These are phyloP conservation scores for Rhagoletis pomonella DNA, from an alignment of 1,140 invertebrate species.

Conservation along the genomic window DNA sequence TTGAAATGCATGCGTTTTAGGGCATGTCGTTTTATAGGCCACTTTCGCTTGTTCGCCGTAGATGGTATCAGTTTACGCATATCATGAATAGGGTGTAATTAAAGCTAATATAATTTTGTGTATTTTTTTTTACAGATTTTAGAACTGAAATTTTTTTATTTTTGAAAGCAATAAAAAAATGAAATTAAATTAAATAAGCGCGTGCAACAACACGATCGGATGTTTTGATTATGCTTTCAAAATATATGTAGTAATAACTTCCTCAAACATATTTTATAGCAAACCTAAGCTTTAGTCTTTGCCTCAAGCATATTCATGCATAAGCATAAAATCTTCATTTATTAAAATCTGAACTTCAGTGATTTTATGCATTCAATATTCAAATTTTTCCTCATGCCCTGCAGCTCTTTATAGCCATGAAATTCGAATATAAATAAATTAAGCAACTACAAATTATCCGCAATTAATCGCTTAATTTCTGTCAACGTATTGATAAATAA, in stretches of 20 bases:
- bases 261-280: too few species aligned
- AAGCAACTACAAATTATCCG: conserved; percentile 26
- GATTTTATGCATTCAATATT: too few species aligned
- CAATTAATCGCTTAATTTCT: conserved; percentile 16
- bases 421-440: conserved; percentile 12
- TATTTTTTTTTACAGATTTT: not conserved
- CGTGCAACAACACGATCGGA: too few species aligned
- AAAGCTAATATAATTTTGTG: not conserved
- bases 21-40: not conserved
- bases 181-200: too few species aligned
- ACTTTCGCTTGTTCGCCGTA: not conserved
- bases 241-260: too few species aligned
- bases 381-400: not conserved
- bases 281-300: too few species aligned
- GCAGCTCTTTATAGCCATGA: not conserved
- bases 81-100: conserved; percentile 25
- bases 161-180: too few species aligned
- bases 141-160: too few species aligned
- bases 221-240: too few species aligned
- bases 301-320: too few species aligned
- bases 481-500: not conserved
- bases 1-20: not conserved
- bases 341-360: too few species aligned
- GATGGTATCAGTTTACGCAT: conserved; percentile 26
- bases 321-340: too few species aligned